Evolutionary conservation across 2,888 invertebrate genomes (phyloP), one percentile per base, ranked within the genome.

Genomic region (Actias luna): DNA sequence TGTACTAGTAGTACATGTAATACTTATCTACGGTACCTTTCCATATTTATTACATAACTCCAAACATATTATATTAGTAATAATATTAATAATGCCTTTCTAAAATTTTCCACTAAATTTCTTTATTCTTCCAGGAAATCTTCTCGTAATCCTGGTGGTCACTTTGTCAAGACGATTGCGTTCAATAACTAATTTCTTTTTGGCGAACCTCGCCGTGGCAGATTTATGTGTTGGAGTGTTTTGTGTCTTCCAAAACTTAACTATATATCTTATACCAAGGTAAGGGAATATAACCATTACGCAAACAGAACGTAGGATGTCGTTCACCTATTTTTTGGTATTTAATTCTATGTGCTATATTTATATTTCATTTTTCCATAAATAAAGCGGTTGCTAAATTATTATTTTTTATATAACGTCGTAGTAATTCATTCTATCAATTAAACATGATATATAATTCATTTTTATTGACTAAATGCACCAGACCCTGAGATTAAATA

Each of bases 161-260:
- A 95, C 96, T 5, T 84, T 96, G 67, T 98, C 97, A 65, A 94
- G 97, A 64, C 94, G 97, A 59, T 93, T 98, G 77, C 94, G 97
- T 63, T 97, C 97, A 39, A 96, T 97, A 70, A 98, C 98, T 55
- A 98, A 98, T 87, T 98, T 98, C 86, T 98, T 98, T 86, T 89
- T 98, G 80, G 98, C 97, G 25, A 98, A 98, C 86, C 91, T 98
- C 71, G 98, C 98, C 0, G 95, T 97, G 62, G 98, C 98, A 4
- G 98, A 98, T 87, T 94, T 98, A 72, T 97, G 97, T 78, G 98
- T 98, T n/a, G 97, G 97, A 10, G 94, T 98, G 62, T 98, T 98
- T 87, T 98, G 98, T 86, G 97, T 98, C 63, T 96, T 97, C 84
- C 98, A 98, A 83, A 98, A 97, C 81, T 93, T 98, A 73, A 95